These are phyloP conservation scores for Schizotus pectinicornis DNA, from an alignment of 2,888 invertebrate genomes.

Conservation along the genomic window DNA sequence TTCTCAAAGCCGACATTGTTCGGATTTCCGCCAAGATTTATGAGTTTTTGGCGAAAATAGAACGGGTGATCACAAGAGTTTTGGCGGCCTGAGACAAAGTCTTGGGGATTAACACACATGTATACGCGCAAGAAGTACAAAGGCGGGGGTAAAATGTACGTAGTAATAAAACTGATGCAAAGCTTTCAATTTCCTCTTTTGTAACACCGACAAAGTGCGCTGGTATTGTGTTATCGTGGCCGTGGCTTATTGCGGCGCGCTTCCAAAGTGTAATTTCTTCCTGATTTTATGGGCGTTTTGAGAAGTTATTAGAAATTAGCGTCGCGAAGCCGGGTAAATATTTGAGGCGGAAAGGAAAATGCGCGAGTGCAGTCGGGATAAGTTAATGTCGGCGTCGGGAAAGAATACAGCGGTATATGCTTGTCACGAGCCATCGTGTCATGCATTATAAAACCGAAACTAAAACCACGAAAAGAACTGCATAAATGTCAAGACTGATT, in stretches of 20 bases:
- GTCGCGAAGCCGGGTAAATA: not conserved
- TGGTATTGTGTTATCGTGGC: not conserved
- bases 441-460: constrained; percentile 47
- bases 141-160: constrained; percentile 2
- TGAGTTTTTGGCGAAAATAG: too few relatives aligned
- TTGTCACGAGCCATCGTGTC: constrained; percentile 48
- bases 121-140: constrained; percentile 8
- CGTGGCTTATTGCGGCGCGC: constrained; percentile 1
- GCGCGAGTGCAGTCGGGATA: constrained; percentile 39
- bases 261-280: not conserved
- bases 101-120: not conserved
- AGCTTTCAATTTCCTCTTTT: constrained; percentile 9
- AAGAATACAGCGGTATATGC: constrained; percentile 37
- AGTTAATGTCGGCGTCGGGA: constrained; percentile 43
- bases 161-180: constrained; percentile 12
- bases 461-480: constrained; percentile 46
- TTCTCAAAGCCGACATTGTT: too few relatives aligned
- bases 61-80: too few relatives aligned
- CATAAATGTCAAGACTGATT: constrained; percentile 48
- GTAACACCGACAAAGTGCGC: constrained; percentile 6
- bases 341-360: constrained; percentile 3
- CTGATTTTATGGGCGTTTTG: too few relatives aligned
- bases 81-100: not conserved
- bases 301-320: not conserved
- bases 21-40: too few relatives aligned